Base-by-base conservation (phyloP, 2,888 invertebrate genomes). In the Amphimallon solstitiale region DNA sequence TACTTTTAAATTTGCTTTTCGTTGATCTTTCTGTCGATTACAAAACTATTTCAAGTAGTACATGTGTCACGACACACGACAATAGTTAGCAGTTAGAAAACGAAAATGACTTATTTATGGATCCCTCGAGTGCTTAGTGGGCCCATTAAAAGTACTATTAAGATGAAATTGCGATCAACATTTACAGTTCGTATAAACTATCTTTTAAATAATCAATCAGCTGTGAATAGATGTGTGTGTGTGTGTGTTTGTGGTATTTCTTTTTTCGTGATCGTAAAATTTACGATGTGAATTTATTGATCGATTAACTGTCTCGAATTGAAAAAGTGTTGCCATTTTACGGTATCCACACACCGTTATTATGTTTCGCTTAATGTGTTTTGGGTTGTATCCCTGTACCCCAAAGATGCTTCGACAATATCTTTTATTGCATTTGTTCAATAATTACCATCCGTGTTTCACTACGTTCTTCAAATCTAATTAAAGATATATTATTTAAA, bases 151-250 rank as follows among this genome's bases (percentile, higher is more conserved):
- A 73, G 68, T 73, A 68, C 72, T 74, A 75, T 75, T 74, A 73
- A 75, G 70, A 65, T 67, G 69, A 71, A 74, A 75, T 72, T 74
- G 73, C 72, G 72, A 72, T 71, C 69, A 72, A 73, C 76, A 74
- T 76, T 76, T 76, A 76, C 76, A 76, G 76, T 68, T 76, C 76
- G 75, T 74, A 76, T 71, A 68, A 65, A 66, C 67, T 63, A 63
- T 51, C 63, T 49, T 71, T 70, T 71, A 71, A 71, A 71, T 71
- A 71, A 71, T 69, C 69, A 65, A 71, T 71, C 64, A 49, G 37
- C 64, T 23, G 7, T 21, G 46, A 34, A 43, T 21, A 37, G 15
- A 23, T 10, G 23, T 38, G 51, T n/a, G 29, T 21, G 54, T 14
- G 17, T n/a, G n/a, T n/a, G n/a, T n/a, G n/a, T n/a, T n/a, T n/a